phyloP scores from a whole-genome alignment of 2,888 invertebrate species.

The Hyppa rectilinea region DNA sequence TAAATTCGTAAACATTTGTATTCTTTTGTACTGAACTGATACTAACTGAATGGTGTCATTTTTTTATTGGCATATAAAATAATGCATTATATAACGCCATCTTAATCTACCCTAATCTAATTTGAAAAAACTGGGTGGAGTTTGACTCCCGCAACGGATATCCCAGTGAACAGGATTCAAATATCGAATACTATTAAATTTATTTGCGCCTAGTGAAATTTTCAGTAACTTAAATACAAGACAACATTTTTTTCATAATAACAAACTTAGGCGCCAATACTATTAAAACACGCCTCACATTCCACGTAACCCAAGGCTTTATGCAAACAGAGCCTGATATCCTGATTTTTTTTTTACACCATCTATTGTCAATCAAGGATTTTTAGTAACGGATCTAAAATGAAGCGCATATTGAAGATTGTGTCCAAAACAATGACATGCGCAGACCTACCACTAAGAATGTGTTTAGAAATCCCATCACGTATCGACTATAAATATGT shows the following conservation, averaged over 20 bases:
- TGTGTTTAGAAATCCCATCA: conserved; percentile 34
- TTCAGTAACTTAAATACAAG: not conserved
- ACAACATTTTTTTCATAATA: not conserved
- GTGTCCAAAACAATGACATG: conserved; percentile 43
- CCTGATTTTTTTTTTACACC: conserved; percentile 19
- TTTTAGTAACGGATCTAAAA: conserved; percentile 27
- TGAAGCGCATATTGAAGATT: conserved; percentile 24
- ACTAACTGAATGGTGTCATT: too few relatives aligned
- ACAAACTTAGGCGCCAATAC: conserved; percentile 21
- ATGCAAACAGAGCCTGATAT: not conserved
- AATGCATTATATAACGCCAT: not conserved
- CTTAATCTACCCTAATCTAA: not conserved
- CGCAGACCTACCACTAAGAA: conserved; percentile 44
- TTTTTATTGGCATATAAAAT: too few relatives aligned
- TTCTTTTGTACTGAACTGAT: too few relatives aligned
- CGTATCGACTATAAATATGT: conserved; percentile 40
- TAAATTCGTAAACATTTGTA: too few relatives aligned
- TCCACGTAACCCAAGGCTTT: conserved; percentile 11
- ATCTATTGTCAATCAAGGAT: conserved; percentile 18
- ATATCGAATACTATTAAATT: too few relatives aligned
- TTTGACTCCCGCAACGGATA: not conserved
- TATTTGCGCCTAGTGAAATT: conserved; percentile 20
- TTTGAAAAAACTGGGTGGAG: not conserved
- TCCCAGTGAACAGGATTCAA: too few relatives aligned
- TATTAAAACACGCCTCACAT: conserved; percentile 6